Percentiles rank a stretch among this genome's conserved stretches.
Conservation (phyloP, 1,140 invertebrate species). For the Lordiphosa collinella region DNA sequence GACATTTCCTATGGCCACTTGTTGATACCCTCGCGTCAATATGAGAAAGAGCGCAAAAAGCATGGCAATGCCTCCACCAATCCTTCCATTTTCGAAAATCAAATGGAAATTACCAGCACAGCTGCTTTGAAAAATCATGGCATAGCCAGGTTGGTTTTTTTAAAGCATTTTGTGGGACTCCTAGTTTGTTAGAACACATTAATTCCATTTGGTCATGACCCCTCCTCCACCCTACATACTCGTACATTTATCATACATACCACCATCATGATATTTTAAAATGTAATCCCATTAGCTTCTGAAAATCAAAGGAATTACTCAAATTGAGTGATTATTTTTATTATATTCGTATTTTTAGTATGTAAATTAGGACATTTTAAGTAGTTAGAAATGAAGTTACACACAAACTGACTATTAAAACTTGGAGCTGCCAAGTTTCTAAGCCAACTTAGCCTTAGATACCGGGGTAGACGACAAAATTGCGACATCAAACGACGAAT, state of each 20-base stretch:
- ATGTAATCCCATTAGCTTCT: too few relatives aligned
- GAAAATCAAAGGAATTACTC: too few relatives aligned
- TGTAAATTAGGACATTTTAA: too few relatives aligned
- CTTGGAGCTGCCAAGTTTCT: too few relatives aligned
- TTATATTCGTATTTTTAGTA: too few relatives aligned
- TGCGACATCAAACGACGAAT: too few relatives aligned
- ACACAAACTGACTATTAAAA: too few relatives aligned
- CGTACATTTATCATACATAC: constrained; percentile 26
- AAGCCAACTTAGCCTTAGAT: too few relatives aligned
- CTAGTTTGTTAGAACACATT: constrained; percentile 13
- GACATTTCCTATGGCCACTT: constrained; percentile 93
- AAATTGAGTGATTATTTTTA: too few relatives aligned
- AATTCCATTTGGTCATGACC: constrained; percentile 28
- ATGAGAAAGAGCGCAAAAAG: constrained; percentile 79
- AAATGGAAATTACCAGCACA: constrained; percentile 77
- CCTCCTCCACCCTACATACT: constrained; percentile 27
- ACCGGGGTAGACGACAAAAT: too few relatives aligned
- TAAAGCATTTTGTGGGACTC: background rate
- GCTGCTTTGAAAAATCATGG: constrained; percentile 77
- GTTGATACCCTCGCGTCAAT: constrained; percentile 87
- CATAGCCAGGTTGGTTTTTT: constrained; percentile 70
- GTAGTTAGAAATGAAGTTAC: too few relatives aligned
- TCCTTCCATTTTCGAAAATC: constrained; percentile 63
- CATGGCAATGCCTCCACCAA: constrained; percentile 56
- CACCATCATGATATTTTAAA: constrained; percentile 1